Conservation (phyloP, 2,888 invertebrate genomes). For the Melanostoma scalare region DNA sequence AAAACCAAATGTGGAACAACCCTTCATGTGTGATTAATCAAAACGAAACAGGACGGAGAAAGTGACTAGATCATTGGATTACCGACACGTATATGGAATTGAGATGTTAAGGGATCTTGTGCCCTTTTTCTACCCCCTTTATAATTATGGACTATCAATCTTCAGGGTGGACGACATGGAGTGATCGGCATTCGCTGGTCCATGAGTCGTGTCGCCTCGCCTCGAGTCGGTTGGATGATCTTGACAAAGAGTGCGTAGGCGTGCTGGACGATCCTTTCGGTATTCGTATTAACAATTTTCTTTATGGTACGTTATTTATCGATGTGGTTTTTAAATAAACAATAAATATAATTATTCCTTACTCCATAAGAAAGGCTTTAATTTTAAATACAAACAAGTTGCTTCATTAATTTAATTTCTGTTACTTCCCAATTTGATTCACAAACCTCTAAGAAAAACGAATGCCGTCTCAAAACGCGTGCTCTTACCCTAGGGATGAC, state of each 20-base stretch:
- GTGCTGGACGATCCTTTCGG: constrained; percentile 51
- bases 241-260: constrained; percentile 61
- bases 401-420: no score
- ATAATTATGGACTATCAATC: constrained; percentile 72
- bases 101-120: constrained; percentile 55
- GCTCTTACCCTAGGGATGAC: no score
- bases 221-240: constrained; percentile 28
- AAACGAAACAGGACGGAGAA: constrained; percentile 35
- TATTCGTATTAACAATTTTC: constrained; percentile 48
- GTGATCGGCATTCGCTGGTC: constrained; percentile 58
- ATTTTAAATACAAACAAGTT: constrained; percentile 33
- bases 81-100: constrained; percentile 31
- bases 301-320: constrained; percentile 52
- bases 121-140: constrained; percentile 31
- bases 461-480: no score
- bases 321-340: constrained; percentile 31
- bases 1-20: constrained; percentile 57
- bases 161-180: constrained; percentile 60
- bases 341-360: constrained; percentile 11
- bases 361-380: neutral
- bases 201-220: constrained; percentile 31
- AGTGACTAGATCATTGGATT: constrained; percentile 23
- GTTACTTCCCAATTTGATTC: no score
- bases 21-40: constrained; percentile 67
- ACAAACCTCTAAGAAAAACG: no score